Evolutionary conservation across 2,113 vertebrate species (phyloP).

Genomic region (Aix galericulata): DNA sequence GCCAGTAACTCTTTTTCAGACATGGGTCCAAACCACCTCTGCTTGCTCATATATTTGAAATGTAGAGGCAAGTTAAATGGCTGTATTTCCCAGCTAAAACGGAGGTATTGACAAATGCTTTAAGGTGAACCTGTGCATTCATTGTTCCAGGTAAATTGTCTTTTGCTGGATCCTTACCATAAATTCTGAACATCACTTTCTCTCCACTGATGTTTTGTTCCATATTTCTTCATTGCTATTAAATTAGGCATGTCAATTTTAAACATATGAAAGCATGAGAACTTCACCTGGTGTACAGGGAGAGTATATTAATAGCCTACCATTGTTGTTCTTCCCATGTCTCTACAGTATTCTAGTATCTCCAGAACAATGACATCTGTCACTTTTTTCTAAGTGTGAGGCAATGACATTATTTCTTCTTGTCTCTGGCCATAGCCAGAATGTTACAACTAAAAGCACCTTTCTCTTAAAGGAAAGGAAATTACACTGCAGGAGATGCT

Average conservation of each 20-base stretch:
- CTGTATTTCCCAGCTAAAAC: neutral
- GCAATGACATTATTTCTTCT: neutral
- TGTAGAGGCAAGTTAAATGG: neutral
- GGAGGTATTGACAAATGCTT: neutral
- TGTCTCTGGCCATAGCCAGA: neutral
- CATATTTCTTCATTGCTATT: neutral
- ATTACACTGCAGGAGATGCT: neutral
- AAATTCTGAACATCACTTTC: neutral
- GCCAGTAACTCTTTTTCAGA: neutral
- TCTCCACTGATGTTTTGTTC: neutral
- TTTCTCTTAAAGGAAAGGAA: conserved; percentile 11
- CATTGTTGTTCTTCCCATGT: neutral
- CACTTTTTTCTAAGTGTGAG: neutral
- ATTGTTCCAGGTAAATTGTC: neutral
- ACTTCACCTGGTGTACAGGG: neutral
- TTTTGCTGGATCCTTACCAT: neutral
- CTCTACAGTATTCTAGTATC: neutral
- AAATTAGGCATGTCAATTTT: neutral
- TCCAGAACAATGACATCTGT: neutral
- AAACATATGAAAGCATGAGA: neutral
- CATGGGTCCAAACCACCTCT: neutral
- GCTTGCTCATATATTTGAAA: neutral
- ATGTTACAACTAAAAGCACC: neutral
- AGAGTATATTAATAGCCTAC: neutral
- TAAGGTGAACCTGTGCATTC: neutral